These are phyloP conservation scores for Halcyon malimbica DNA, from an alignment of 2,113 vertebrate genomes.

Conservation along the genomic window DNA sequence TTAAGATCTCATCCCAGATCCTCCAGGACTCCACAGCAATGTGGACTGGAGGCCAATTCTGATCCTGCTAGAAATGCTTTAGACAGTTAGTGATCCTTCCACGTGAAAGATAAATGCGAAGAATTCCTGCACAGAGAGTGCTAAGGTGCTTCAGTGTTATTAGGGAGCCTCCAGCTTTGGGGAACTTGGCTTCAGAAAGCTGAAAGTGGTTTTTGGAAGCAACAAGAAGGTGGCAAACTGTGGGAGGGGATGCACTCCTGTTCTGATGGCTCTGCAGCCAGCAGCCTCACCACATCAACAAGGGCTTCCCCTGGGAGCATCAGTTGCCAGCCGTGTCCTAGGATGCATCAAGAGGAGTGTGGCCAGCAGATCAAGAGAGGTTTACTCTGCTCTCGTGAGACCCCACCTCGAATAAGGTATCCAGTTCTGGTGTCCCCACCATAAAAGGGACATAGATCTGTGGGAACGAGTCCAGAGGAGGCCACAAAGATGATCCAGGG, in stretches of 20 bases:
- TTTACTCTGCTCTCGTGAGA: too few relatives aligned
- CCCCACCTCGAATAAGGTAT: too few relatives aligned
- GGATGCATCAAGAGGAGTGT: too few relatives aligned
- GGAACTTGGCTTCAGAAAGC: background rate
- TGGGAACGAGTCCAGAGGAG: too few relatives aligned
- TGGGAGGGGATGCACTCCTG: rapidly evolving
- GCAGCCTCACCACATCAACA: background rate
- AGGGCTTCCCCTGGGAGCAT: background rate
- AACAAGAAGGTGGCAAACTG: background rate
- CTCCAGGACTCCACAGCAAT: background rate
- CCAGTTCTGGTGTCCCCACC: too few relatives aligned
- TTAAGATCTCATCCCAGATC: background rate
- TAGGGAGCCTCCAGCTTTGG: background rate
- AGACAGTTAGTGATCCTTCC: background rate
- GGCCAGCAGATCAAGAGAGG: too few relatives aligned
- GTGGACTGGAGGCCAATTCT: background rate
- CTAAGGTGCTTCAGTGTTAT: background rate
- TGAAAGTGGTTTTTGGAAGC: background rate
- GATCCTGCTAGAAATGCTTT: background rate
- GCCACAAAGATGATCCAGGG: too few relatives aligned
- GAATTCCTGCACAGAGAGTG: background rate
- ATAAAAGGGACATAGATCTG: too few relatives aligned
- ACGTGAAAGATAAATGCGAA: background rate
- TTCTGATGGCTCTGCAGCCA: background rate
- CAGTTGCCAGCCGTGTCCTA: background rate